Evolutionary conservation across 2,797 vertebrate genomes (phyloP).

Genomic region (Gila robusta): DNA sequence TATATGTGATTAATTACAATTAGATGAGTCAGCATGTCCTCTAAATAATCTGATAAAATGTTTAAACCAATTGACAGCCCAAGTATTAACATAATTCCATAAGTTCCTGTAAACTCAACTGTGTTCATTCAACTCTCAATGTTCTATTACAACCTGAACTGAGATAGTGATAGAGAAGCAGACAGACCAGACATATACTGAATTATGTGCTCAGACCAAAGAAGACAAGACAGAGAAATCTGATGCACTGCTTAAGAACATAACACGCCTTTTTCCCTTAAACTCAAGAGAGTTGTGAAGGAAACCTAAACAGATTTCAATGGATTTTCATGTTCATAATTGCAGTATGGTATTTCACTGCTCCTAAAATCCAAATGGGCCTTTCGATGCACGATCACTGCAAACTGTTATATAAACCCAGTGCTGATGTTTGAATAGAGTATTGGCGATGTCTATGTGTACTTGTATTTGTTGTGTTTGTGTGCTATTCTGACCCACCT

Average conservation of each 20-base stretch:
- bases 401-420: not conserved
- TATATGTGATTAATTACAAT: not conserved
- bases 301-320: not conserved
- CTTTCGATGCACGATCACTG: not conserved
- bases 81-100: not conserved
- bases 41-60: not conserved
- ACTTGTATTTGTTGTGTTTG: slow-evolving; percentile 33
- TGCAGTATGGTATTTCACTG: not conserved
- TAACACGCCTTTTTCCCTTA: not conserved
- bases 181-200: slow-evolving; percentile 31
- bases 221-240: slow-evolving; percentile 16
- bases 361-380: not conserved
- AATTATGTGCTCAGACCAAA: slow-evolving; percentile 33
- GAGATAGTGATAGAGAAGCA: not conserved
- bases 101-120: not conserved
- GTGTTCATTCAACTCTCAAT: not conserved
- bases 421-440: slow-evolving; percentile 10
- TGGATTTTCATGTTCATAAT: slow-evolving; percentile 29
- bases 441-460: not conserved
- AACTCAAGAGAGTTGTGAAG: slow-evolving; percentile 1
- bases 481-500: slow-evolving; percentile 36
- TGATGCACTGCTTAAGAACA: slow-evolving; percentile 30
- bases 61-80: not conserved
- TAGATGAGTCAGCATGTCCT: not conserved
- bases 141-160: not conserved